Conservation (phyloP, 2,113 vertebrate genomes). For the Thamnophis sirtalis region DNA sequence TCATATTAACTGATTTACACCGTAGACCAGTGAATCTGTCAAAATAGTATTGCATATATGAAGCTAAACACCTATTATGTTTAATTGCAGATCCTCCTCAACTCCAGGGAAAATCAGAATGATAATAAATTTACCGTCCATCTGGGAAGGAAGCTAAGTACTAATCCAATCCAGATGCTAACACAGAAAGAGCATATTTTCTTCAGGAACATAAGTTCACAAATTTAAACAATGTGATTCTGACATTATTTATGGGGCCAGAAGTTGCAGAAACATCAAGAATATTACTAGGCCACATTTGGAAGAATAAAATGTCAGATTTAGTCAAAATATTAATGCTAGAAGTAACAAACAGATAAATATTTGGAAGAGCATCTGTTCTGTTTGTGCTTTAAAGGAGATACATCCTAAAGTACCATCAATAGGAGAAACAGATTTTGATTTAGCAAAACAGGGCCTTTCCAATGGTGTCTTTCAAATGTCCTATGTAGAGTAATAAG, state of each 20-base stretch:
- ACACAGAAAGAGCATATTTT: background rate
- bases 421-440: background rate
- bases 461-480: background rate
- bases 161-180: background rate
- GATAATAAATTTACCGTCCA: background rate
- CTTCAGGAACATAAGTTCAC: background rate
- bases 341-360: background rate
- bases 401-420: background rate
- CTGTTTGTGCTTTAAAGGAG: background rate
- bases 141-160: background rate
- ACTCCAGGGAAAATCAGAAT: background rate
- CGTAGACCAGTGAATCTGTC: background rate
- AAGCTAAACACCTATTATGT: background rate
- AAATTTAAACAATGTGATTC: background rate
- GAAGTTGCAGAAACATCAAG: background rate
- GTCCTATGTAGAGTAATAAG: background rate
- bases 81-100: background rate
- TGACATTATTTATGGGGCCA: background rate
- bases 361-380: background rate
- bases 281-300: background rate
- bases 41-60: background rate
- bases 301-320: background rate
- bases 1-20: background rate
- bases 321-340: background rate
- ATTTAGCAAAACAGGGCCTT: background rate